Percentiles rank a stretch among this genome's conserved stretches.
Evolutionary conservation across 2,888 invertebrate genomes (phyloP).

Genomic region (Mongoloraphidia duomilia): DNA sequence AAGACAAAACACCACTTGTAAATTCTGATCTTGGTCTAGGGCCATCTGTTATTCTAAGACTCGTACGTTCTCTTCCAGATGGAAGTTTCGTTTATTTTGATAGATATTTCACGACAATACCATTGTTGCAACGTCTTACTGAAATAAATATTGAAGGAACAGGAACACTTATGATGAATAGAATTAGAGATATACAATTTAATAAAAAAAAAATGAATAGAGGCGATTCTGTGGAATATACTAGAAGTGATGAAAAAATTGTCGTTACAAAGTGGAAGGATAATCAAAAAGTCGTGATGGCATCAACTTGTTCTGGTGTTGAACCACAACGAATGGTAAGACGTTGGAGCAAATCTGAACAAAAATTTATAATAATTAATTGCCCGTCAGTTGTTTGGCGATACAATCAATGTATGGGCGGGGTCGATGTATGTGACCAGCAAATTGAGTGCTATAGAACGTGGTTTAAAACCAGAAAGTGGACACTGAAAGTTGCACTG

Average conservation of each 20-base stretch:
- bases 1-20: conserved; percentile 11
- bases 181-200: conserved; percentile 11
- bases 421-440: conserved; percentile 19
- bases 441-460: conserved; percentile 20
- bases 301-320: conserved; percentile 18
- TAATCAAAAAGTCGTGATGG: conserved; percentile 15
- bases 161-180: conserved; percentile 12
- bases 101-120: conserved; percentile 11
- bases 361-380: conserved; percentile 11
- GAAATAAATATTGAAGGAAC: conserved; percentile 12
- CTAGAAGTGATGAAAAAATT: conserved; percentile 15
- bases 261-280: conserved; percentile 21
- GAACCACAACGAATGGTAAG: conserved; percentile 13
- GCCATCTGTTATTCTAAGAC: too few relatives aligned
- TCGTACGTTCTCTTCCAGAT: conserved; percentile 15
- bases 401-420: conserved; percentile 20
- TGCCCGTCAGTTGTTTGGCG: conserved; percentile 19
- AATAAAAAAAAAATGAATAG: conserved; percentile 15
- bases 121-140: too few relatives aligned
- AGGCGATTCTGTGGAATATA: conserved; percentile 15
- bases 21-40: too few relatives aligned
- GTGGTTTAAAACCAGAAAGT: conserved; percentile 19
- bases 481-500: conserved; percentile 19
- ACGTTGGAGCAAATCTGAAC: conserved; percentile 12
- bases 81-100: conserved; percentile 14